Evolutionary conservation across 2,888 invertebrate species (phyloP).

Genomic region (Dryobotodes eremita): DNA sequence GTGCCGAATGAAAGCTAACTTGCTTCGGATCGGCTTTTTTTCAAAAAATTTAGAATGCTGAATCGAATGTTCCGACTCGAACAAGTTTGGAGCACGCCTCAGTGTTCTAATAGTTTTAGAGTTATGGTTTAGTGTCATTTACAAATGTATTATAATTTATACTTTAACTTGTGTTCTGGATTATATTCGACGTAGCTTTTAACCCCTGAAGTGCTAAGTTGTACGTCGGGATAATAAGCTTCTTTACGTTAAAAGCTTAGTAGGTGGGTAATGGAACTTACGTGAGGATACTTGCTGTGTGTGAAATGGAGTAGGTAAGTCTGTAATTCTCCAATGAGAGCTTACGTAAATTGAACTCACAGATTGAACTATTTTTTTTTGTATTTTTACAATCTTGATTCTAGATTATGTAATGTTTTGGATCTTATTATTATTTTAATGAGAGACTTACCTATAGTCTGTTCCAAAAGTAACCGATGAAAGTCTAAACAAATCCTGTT

Average conservation of each 20-base stretch:
- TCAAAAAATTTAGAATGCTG: not conserved
- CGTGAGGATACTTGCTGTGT: conserved; percentile 13
- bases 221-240: conserved; percentile 45
- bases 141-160: conserved; percentile 38
- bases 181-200: conserved; percentile 45
- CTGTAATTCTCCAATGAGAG: conserved; percentile 41
- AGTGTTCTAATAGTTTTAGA: not conserved
- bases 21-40: not conserved
- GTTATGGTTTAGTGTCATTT: not conserved
- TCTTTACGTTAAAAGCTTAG: conserved; percentile 43
- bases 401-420: not conserved
- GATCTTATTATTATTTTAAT: not conserved
- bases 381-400: not conserved
- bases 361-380: conserved; percentile 11
- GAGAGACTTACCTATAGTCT: not conserved
- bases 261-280: conserved; percentile 35
- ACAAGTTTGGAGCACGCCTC: not conserved
- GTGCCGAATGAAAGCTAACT: not conserved
- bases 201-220: conserved; percentile 39
- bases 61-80: not conserved
- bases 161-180: conserved; percentile 26
- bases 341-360: conserved; percentile 44
- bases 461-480: not conserved
- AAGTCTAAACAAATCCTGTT: not conserved
- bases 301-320: conserved; percentile 41